These are phyloP conservation scores for Bubo scandiacus DNA, from an alignment of 2,113 vertebrate genomes.

Conservation along the genomic window DNA sequence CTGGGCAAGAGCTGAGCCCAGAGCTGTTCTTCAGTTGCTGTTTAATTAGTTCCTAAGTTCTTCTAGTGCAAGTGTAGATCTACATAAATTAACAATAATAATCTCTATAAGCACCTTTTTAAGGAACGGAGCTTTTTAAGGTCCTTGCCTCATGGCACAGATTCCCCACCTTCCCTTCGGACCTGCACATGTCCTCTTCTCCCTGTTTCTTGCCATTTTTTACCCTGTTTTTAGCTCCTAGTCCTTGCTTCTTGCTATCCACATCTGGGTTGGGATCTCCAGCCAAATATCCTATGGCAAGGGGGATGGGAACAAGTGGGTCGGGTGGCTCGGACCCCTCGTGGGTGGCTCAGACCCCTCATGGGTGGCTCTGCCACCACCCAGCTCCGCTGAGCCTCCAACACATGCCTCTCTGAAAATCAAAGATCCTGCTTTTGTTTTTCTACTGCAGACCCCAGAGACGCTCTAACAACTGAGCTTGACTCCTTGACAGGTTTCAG, in stretches of 20 bases:
- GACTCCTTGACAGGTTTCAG: neutral
- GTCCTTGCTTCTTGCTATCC: neutral
- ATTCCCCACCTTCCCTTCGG: neutral
- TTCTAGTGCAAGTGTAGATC: neutral
- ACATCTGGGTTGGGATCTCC: neutral
- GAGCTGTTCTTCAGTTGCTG: neutral
- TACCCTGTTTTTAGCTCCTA: neutral
- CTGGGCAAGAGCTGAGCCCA: neutral
- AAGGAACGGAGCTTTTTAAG: neutral
- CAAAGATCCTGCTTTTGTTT: neutral
- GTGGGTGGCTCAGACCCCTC: neutral
- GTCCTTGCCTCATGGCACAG: neutral
- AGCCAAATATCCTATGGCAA: neutral
- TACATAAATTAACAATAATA: neutral
- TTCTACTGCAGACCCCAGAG: neutral
- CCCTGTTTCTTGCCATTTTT: neutral
- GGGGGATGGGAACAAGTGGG: neutral
- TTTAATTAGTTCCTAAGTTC: constrained; percentile 20
- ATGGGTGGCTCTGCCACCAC: neutral
- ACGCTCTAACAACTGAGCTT: neutral
- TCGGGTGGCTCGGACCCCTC: neutral
- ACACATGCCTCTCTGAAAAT: accelerated
- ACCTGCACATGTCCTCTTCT: neutral
- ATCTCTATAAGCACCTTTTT: neutral
- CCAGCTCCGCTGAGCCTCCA: neutral